Conservation (phyloP, 2,797 vertebrate species). For the Allobates femoralis region DNA sequence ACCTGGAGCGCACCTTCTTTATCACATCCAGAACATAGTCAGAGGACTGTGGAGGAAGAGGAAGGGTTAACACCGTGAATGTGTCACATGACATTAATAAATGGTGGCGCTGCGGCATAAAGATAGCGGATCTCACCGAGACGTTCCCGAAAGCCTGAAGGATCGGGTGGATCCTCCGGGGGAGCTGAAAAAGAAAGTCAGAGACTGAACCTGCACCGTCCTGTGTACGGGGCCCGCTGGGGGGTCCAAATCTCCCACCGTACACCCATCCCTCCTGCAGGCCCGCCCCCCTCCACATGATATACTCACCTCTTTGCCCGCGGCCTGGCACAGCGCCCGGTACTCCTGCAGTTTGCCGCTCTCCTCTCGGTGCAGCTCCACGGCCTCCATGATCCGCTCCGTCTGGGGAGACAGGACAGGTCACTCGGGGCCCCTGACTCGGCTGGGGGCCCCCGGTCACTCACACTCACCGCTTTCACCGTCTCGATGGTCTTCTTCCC, state of each 20-base stretch:
- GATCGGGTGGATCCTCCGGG: slow-evolving; percentile 85
- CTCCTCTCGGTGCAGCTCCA: slow-evolving; percentile 90
- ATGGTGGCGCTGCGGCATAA: too few relatives aligned
- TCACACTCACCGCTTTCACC: slow-evolving; percentile 89
- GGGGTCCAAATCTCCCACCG: too few relatives aligned
- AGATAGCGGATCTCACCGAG: slow-evolving; percentile 79
- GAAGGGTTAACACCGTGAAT: background rate
- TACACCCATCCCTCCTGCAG: too few relatives aligned
- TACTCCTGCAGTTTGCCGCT: slow-evolving; percentile 85
- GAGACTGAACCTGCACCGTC: background rate
- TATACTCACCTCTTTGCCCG: slow-evolving; percentile 86
- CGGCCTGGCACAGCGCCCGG: slow-evolving; percentile 81
- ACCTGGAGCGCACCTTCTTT: slow-evolving; percentile 94
- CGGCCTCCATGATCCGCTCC: slow-evolving; percentile 95
- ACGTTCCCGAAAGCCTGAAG: slow-evolving; percentile 88
- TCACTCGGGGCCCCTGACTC: too few relatives aligned
- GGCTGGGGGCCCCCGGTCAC: background rate
- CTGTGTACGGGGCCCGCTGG: too few relatives aligned
- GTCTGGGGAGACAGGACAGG: slow-evolving; percentile 75
- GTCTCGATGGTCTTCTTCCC: slow-evolving; percentile 94
- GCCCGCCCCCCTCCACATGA: background rate
- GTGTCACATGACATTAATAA: too few relatives aligned
- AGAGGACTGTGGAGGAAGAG: slow-evolving; percentile 79
- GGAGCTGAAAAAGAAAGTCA: slow-evolving; percentile 77
- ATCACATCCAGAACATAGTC: slow-evolving; percentile 90